These are phyloP conservation scores for Antechinus flavipes DNA, from an alignment of 2,113 vertebrate genomes.

Conservation along the genomic window DNA sequence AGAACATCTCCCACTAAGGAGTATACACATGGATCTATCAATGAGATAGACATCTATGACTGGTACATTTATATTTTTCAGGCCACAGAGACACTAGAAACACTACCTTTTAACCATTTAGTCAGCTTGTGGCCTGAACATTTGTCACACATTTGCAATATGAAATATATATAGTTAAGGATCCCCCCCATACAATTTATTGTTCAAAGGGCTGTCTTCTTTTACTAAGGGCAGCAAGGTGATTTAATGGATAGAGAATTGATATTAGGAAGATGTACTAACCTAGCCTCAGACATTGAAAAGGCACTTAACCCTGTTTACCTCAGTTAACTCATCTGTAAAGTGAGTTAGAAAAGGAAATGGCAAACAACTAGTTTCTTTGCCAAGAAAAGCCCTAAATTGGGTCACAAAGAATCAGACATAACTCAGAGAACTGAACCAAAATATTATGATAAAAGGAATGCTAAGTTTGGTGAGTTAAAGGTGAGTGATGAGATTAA, in stretches of 20 bases:
- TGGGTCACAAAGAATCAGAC: background rate
- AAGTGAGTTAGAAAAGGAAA: background rate
- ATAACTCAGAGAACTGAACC: background rate
- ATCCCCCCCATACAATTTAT: background rate
- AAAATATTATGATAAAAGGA: background rate
- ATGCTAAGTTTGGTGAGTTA: background rate
- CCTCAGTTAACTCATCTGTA: background rate
- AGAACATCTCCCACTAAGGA: background rate
- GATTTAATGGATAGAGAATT: background rate
- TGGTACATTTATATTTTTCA: background rate
- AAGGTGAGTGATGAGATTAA: background rate
- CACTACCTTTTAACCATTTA: background rate
- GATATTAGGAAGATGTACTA: background rate
- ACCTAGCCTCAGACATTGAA: background rate
- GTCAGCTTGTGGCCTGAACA: background rate
- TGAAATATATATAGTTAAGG: background rate
- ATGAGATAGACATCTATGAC: background rate
- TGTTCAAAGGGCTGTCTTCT: background rate
- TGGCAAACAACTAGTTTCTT: background rate
- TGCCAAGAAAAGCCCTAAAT: background rate
- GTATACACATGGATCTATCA: background rate
- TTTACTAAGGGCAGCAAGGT: background rate
- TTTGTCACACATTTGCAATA: background rate
- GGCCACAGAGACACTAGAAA: background rate
- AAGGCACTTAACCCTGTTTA: background rate